Conservation (phyloP, 1,140 invertebrate species). For the Cotesia vestalis region DNA sequence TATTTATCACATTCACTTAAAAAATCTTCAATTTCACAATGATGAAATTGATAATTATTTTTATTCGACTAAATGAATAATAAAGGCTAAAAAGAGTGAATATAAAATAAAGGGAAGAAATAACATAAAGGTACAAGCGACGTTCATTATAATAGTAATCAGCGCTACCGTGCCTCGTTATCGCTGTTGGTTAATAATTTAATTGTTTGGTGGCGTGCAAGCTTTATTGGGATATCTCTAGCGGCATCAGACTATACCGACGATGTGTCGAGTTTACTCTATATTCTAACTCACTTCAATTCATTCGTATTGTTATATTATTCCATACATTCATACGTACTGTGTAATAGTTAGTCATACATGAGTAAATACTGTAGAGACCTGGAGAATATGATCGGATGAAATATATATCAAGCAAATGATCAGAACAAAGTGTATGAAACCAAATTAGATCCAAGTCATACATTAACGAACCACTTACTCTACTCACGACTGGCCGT, state of each 20-base stretch:
- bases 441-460: not conserved
- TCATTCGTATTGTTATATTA: slow-evolving; percentile 11
- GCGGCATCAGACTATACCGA: slow-evolving; percentile 49
- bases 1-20: too few relatives aligned
- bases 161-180: slow-evolving; percentile 56
- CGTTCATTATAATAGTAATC: slow-evolving; percentile 62
- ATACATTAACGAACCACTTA: slow-evolving; percentile 5
- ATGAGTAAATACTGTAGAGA: not conserved
- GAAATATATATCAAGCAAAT: not conserved
- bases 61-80: not conserved
- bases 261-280: slow-evolving; percentile 30
- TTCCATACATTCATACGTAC: not conserved
- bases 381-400: not conserved
- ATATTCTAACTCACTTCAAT: slow-evolving; percentile 17
- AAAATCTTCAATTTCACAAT: not conserved
- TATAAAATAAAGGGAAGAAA: slow-evolving; percentile 21
- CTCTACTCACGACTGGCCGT: too few relatives aligned
- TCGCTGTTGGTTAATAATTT: slow-evolving; percentile 65
- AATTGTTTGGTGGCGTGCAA: slow-evolving; percentile 63
- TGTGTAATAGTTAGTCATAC: not conserved
- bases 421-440: slow-evolving; percentile 12
- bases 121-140: slow-evolving; percentile 28
- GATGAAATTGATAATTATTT: too few relatives aligned
- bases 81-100: not conserved
- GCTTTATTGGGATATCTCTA: slow-evolving; percentile 62